Base-by-base conservation (phyloP, 30 jellyfish, hydroid and myxozoan species). In the Turritopsis dohrnii region DNA sequence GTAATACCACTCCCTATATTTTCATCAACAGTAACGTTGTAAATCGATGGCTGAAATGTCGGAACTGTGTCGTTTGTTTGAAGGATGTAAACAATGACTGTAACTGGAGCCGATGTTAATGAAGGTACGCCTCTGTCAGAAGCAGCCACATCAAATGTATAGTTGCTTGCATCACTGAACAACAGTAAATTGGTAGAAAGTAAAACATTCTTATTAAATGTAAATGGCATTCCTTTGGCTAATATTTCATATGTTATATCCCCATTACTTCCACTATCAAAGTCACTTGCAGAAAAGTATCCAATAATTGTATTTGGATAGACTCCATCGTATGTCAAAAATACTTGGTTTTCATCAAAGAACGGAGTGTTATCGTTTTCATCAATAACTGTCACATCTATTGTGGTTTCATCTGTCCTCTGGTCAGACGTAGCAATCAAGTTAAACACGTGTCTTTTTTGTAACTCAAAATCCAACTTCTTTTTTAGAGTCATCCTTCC, bases 21-120 rank as follows among this genome's bases (percentile, higher is more conserved):
- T 74, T 74, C 83, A n/a, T 72, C 83, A 24, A 74, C n/a, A 0
- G 1, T 74, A 9, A 24, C 26, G 19, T 19, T 28, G 53, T 71
- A 66, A 9, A 24, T 65, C 28, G 72, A 26, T 41, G 81, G 83
- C 66, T 83, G 21, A 82, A 92, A 92, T 31, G 66, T 71, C 3
- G 97, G 97, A 53, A 88, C 74, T 52, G 85, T 87, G 71, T 92
- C 97, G 66, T 87, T 92, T 41, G 65, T 83, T 53, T 87, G 96
- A 16, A 72, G 71, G 20, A 92, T 83, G 71, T 84, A 84, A 21
- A 92, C 84, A 74, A 79, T 75, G 19, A 92, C 96, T 0, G 80
- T 77, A 54, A 81, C 95, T n/a, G 84, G 66, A 9, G 79, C 74
- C 29, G 97, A 85, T 24, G 65, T 74, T 29, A 79, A 65, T 25